Base-by-base conservation (phyloP, 2,888 invertebrate species). In the Synanthedon myopaeformis region DNA sequence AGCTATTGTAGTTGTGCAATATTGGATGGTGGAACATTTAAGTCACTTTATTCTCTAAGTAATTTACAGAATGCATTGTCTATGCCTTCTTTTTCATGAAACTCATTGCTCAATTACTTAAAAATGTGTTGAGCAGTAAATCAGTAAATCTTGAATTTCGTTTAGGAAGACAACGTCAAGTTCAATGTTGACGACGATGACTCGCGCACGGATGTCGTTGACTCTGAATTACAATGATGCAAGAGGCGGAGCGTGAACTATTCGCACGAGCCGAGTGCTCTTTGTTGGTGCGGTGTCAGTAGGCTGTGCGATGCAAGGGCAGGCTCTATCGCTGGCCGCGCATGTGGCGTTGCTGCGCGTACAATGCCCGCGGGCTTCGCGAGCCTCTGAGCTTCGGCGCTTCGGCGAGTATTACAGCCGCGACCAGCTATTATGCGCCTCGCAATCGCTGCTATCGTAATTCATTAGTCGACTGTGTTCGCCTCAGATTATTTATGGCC, bases 401-500 rank as follows among this genome's bases (percentile, higher is more conserved):
- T 59, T 56, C 19, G 35, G 42, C 53, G 66, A 66, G 56, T 28
- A 54, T 52, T 55, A 57, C 49, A 54, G 52, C 53, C 53, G 55
- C 69, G 69, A 67, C 66, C 70, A 66, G 66, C 75, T 74, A 79
- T 78, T 80, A 78, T 74, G 68, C 70, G 65, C 56, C 72, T 71
- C 65, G 70, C 71, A 64, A 68, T 72, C 69, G 59, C 59, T 64
- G 70, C 71, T 73, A 71, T 75, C 74, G 76, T 84, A 84, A 84
- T 82, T 85, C 84, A 86, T 84, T 84, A 83, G 78, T 65, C 65
- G 74, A 74, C 77, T 79, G 70, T 68, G 72, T 73, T 76, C 75
- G 74, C 75, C 58, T 72, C 70, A 60, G 66, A 74, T 81, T 82
- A 85, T 85, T 86, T 84, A 84, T 78, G 74, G 69, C 69, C 66